Conservation (phyloP, 1,140 invertebrate genomes). For the Drosophila prosaltans region DNA sequence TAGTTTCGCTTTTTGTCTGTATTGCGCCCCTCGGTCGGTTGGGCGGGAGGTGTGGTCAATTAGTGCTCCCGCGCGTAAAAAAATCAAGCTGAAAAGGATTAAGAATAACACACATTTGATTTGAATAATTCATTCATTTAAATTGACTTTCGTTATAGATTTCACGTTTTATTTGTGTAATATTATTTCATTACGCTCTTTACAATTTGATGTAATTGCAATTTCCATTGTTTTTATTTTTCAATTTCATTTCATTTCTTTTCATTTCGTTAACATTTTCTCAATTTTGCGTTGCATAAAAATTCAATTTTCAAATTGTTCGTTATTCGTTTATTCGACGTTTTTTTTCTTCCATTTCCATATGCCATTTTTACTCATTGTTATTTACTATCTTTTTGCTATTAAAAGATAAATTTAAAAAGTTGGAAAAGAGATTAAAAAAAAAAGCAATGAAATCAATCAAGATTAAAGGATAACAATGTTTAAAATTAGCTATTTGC, state of each 20-base stretch:
- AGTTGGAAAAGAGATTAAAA: neutral
- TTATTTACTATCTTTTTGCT: neutral
- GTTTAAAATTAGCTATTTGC: slow-evolving; percentile 14
- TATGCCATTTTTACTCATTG: neutral
- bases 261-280: neutral
- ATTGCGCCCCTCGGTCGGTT: no score
- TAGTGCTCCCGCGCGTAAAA: no score
- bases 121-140: neutral
- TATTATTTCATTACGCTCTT: slow-evolving; percentile 2
- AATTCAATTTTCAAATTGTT: slow-evolving; percentile 6
- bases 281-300: slow-evolving; percentile 8
- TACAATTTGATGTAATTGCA: slow-evolving; percentile 9
- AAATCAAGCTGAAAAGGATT: no score
- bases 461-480: slow-evolving; percentile 15
- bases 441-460: neutral
- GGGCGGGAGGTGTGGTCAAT: no score
- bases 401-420: slow-evolving; percentile 10
- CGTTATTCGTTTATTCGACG: neutral
- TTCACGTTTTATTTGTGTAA: slow-evolving; percentile 7
- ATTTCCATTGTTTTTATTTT: neutral
- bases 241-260: neutral
- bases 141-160: slow-evolving; percentile 4
- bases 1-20: no score
- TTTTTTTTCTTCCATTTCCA: neutral
- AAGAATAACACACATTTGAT: no score